phyloP scores from a whole-genome alignment of 2,113 vertebrate species.

The Himantopus leucocephalus region DNA sequence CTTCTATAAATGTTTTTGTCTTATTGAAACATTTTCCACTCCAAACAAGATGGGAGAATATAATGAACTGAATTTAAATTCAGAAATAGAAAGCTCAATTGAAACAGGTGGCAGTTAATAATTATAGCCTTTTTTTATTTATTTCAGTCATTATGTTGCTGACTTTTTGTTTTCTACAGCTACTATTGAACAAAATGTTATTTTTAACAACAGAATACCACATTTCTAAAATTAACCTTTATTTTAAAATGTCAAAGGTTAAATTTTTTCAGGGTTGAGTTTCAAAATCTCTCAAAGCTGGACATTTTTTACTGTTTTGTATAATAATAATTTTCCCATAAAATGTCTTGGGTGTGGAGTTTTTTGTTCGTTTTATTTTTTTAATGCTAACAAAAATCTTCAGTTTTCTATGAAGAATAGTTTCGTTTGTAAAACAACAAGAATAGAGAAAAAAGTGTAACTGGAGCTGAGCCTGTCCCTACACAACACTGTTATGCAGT shows the following conservation, averaged over 20 bases:
- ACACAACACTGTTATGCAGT: background rate
- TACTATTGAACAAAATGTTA: background rate
- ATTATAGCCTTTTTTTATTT: background rate
- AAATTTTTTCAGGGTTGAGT: background rate
- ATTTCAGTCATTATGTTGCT: background rate
- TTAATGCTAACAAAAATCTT: background rate
- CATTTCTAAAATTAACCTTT: background rate
- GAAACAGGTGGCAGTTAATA: background rate
- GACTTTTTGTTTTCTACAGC: background rate
- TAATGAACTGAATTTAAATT: background rate
- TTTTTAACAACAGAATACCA: background rate
- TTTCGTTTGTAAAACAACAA: background rate
- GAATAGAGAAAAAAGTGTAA: background rate
- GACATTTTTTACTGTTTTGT: background rate
- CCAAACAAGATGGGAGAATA: background rate
- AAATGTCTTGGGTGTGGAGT: background rate
- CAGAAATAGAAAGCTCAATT: background rate
- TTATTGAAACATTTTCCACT: background rate
- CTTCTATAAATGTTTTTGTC: background rate
- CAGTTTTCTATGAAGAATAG: background rate
- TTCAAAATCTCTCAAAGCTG: background rate
- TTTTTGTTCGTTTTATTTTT: background rate
- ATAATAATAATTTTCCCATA: background rate
- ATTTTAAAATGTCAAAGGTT: background rate
- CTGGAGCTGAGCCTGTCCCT: background rate